Evolutionary conservation across 2,888 invertebrate genomes (phyloP).

Genomic region (Lottia gigantea): DNA sequence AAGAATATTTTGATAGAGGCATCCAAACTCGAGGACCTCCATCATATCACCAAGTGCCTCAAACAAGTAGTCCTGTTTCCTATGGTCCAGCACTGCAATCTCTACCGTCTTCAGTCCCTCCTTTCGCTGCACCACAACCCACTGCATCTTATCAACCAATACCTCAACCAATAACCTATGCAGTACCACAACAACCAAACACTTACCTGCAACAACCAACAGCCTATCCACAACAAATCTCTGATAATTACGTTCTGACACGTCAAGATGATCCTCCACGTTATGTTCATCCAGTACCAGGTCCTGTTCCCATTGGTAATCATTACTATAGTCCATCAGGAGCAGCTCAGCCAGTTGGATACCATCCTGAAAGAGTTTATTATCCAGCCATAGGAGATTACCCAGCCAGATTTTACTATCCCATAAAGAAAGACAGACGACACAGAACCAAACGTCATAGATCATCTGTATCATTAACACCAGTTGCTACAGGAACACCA

Average conservation of each 20-base stretch:
- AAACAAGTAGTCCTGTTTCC: background rate
- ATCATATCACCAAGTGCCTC: background rate
- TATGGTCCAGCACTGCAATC: slow-evolving; percentile 8
- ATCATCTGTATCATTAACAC: slow-evolving; percentile 40
- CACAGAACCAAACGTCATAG: slow-evolving; percentile 19
- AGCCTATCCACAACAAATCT: background rate
- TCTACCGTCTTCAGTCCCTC: background rate
- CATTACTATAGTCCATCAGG: slow-evolving; percentile 31
- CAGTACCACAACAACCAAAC: no score
- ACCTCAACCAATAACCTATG: background rate
- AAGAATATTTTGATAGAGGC: background rate
- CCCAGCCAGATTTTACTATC: slow-evolving; percentile 35
- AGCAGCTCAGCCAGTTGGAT: slow-evolving; percentile 31
- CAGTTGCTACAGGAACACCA: slow-evolving; percentile 56
- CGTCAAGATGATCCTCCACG: no score
- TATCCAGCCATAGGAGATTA: slow-evolving; percentile 29
- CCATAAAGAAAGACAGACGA: slow-evolving; percentile 21
- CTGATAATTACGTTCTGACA: no score
- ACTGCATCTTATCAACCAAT: background rate
- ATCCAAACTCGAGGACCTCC: slow-evolving; percentile 7
- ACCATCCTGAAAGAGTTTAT: slow-evolving; percentile 31
- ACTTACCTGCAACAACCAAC: background rate
- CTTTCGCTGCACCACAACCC: background rate
- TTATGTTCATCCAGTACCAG: slow-evolving; percentile 9
- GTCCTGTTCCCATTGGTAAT: slow-evolving; percentile 24